Conservation (phyloP, 2,888 invertebrate species). For the Sarcophaga rosellei region DNA sequence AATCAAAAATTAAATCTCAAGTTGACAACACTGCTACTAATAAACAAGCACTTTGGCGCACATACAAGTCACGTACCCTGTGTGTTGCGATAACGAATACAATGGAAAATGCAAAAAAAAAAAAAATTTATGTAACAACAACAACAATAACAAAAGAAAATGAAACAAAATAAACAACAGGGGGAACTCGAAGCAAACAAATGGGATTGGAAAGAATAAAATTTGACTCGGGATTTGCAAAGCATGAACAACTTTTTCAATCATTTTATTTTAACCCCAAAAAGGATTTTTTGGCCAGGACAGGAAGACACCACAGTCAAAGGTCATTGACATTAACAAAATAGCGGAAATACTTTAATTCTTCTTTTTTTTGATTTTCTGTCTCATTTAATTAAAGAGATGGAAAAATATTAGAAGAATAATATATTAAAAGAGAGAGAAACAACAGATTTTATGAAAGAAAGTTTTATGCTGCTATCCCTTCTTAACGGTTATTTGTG, state of each 20-base stretch:
- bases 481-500: too few relatives aligned
- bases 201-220: too few relatives aligned
- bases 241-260: background rate
- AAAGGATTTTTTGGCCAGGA: background rate
- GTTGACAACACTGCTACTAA: too few relatives aligned
- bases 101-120: constrained; percentile 26
- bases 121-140: background rate
- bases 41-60: too few relatives aligned
- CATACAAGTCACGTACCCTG: background rate
- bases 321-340: constrained; percentile 40
- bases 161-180: too few relatives aligned
- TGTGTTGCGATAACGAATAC: constrained; percentile 31
- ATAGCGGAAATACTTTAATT: background rate
- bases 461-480: too few relatives aligned
- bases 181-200: too few relatives aligned
- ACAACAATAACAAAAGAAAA: background rate
- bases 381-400: background rate
- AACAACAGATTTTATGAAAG: too few relatives aligned
- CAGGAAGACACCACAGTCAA: background rate
- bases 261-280: constrained; percentile 33
- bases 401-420: background rate
- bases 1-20: too few relatives aligned
- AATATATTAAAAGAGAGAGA: background rate
- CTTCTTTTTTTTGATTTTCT: background rate
- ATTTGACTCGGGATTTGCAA: background rate